phyloP scores from a whole-genome alignment of 2,888 invertebrate genomes.

The Drosophila yooni region DNA sequence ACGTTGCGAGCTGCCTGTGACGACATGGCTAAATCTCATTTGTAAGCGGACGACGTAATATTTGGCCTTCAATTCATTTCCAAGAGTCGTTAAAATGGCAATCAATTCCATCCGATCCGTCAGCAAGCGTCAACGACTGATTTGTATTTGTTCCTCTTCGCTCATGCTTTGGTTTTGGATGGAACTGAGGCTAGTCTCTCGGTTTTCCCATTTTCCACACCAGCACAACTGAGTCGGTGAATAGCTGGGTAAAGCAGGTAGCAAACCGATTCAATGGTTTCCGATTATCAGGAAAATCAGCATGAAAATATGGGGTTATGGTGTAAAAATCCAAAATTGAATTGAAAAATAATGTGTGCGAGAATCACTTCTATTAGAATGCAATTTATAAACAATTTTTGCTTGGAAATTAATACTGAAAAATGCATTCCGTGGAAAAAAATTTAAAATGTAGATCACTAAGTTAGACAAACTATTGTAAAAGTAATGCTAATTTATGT shows the following conservation, averaged over 20 bases:
- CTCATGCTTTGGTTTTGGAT: conserved; percentile 7
- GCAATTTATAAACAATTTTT: background rate
- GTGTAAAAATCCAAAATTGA: background rate
- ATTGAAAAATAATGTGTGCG: background rate
- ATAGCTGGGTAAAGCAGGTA: conserved; percentile 37
- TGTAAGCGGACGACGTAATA: conserved; percentile 53
- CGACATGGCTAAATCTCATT: conserved; percentile 44
- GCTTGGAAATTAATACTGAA: background rate
- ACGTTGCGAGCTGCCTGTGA: conserved; percentile 34
- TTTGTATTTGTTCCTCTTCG: conserved; percentile 31
- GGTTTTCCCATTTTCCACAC: conserved; percentile 10
- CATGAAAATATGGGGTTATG: background rate
- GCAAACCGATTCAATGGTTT: conserved; percentile 17
- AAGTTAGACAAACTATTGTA: background rate
- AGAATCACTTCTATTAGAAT: background rate
- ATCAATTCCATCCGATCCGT: conserved; percentile 36
- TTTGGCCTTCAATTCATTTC: conserved; percentile 56
- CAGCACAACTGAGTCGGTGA: conserved; percentile 1
- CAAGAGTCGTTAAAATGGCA: conserved; percentile 46
- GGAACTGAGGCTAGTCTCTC: conserved; percentile 6
- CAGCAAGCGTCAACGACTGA: conserved; percentile 7
- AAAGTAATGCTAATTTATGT: background rate
- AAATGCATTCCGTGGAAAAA: too few species aligned
- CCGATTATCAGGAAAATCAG: background rate
- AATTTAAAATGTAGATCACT: too few species aligned